These are phyloP conservation scores for Bovichtus variegatus DNA, from an alignment of 2,797 vertebrate species.

Conservation along the genomic window DNA sequence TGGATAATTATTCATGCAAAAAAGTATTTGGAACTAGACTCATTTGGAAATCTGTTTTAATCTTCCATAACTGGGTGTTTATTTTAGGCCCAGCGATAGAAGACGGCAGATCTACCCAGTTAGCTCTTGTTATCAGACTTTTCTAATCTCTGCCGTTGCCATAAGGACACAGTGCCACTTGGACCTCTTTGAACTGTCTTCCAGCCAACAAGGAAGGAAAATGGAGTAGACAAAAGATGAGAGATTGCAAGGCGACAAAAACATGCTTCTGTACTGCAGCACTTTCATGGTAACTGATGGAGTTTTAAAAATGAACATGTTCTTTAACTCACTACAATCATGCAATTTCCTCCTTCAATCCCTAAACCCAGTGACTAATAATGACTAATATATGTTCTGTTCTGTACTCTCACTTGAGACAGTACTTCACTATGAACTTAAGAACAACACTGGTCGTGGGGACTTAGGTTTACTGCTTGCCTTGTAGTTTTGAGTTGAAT, in stretches of 20 bases:
- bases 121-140: slow-evolving; percentile 22
- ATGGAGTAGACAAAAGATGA: background rate
- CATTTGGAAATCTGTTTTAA: slow-evolving; percentile 42
- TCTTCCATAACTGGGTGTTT: slow-evolving; percentile 18
- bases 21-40: slow-evolving; percentile 23
- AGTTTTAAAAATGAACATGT: background rate
- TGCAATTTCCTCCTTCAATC: background rate
- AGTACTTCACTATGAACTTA: background rate
- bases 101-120: slow-evolving; percentile 22
- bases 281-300: background rate
- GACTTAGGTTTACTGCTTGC: background rate
- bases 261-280: background rate
- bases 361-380: background rate
- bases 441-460: background rate
- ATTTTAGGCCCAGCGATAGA: slow-evolving; percentile 21
- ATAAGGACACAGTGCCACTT: slow-evolving; percentile 88
- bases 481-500: background rate
- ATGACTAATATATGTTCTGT: background rate
- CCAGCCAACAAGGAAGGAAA: slow-evolving; percentile 4
- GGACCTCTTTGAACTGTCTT: background rate
- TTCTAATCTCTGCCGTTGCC: slow-evolving; percentile 88
- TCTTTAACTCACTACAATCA: background rate
- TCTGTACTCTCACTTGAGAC: background rate
- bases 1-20: slow-evolving; percentile 9
- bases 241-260: background rate